Evolutionary conservation across 2,888 invertebrate species (phyloP).

Genomic region (Thalpophila matura): DNA sequence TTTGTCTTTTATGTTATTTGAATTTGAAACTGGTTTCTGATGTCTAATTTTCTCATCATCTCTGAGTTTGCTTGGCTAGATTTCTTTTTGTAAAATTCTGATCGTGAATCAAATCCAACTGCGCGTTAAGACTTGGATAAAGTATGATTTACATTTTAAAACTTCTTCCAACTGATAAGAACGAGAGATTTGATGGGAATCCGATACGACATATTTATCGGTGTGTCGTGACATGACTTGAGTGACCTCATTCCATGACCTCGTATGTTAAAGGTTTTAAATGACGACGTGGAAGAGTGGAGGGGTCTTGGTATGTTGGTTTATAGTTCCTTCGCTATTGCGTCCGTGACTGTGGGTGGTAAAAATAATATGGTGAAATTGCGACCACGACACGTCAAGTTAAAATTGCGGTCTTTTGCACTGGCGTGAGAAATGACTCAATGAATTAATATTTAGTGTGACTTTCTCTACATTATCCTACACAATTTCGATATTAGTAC

Average conservation of each 20-base stretch:
- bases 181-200: constrained; percentile 67
- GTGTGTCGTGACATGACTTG: constrained; percentile 68
- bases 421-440: constrained; percentile 39
- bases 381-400: constrained; percentile 58
- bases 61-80: not conserved
- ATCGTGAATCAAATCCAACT: constrained; percentile 37
- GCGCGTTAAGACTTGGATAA: constrained; percentile 29
- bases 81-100: constrained; percentile 30
- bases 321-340: constrained; percentile 32
- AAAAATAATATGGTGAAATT: constrained; percentile 68
- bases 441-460: constrained; percentile 18
- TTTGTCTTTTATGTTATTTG: constrained; percentile 17
- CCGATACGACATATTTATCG: constrained; percentile 70
- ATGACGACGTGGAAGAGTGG: constrained; percentile 55
- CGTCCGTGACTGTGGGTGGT: constrained; percentile 67
- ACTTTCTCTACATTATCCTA: constrained; percentile 12
- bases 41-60: constrained; percentile 1
- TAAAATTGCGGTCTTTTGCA: constrained; percentile 65
- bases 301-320: constrained; percentile 52
- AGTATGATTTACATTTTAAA: constrained; percentile 58
- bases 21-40: constrained; percentile 18
- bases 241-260: constrained; percentile 60
- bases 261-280: constrained; percentile 64
- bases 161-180: constrained; percentile 58
- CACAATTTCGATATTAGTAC: too few relatives aligned